Conservation (phyloP, 1,140 invertebrate species). For the Saccostrea glomerata region DNA sequence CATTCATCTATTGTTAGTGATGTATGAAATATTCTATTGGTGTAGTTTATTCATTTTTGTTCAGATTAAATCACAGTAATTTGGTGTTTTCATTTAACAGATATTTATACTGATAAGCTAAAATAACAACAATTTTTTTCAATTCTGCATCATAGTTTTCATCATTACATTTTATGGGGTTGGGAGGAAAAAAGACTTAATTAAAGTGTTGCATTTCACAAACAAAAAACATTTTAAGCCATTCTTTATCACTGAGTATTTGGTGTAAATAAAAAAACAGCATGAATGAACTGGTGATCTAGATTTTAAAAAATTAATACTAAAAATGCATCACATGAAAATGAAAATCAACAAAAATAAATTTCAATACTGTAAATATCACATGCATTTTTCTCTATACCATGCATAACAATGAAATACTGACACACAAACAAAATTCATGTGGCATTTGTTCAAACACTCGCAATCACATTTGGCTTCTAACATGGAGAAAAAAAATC, state of each 20-base stretch:
- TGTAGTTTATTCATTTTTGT: not conserved
- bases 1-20: not conserved
- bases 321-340: constrained; percentile 20
- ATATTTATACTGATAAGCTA: too few relatives aligned
- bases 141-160: too few relatives aligned
- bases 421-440: not conserved
- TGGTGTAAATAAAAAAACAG: not conserved
- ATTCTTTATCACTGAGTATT: constrained; percentile 16
- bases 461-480: not conserved
- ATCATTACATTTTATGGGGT: too few relatives aligned
- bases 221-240: too few relatives aligned
- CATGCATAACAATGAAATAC: constrained; percentile 8
- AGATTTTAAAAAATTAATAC: not conserved
- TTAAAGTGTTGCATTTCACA: too few relatives aligned
- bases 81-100: too few relatives aligned
- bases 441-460: not conserved
- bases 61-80: too few relatives aligned
- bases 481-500: not conserved
- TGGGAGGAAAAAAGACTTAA: too few relatives aligned
- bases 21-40: not conserved
- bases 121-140: too few relatives aligned
- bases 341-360: constrained; percentile 5
- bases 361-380: constrained; percentile 12
- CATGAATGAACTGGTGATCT: not conserved
- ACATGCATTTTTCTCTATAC: not conserved